Evolutionary conservation across 1,140 invertebrate genomes (phyloP).

Genomic region (Zaprionus vittiger): DNA sequence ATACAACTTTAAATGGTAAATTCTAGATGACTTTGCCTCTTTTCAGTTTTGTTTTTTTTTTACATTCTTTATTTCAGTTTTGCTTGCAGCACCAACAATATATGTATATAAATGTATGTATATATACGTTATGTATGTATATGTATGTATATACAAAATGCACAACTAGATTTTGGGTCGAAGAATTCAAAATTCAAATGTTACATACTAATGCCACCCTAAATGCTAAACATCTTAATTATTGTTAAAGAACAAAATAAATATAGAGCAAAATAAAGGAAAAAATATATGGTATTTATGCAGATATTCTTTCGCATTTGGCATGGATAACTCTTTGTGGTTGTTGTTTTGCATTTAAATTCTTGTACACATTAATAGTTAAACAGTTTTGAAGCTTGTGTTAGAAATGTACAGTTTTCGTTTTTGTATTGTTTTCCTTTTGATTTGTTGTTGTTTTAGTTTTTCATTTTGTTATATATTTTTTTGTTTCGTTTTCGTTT

Average conservation of each 20-base stretch:
- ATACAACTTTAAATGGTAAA: constrained; percentile 63
- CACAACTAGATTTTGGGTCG: constrained; percentile 75
- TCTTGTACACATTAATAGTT: constrained; percentile 68
- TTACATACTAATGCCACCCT: constrained; percentile 55
- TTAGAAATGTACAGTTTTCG: constrained; percentile 57
- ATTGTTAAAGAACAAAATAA: constrained; percentile 53
- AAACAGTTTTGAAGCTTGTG: constrained; percentile 44
- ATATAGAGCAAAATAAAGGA: constrained; percentile 53
- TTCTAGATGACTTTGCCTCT: constrained; percentile 50
- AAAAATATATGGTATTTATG: constrained; percentile 53
- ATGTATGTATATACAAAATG: constrained; percentile 78
- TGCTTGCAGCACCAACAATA: constrained; percentile 80
- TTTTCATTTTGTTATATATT: constrained; percentile 14
- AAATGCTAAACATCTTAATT: constrained; percentile 68
- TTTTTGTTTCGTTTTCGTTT: constrained; percentile 20
- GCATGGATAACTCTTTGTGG: constrained; percentile 71
- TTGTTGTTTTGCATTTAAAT: constrained; percentile 56
- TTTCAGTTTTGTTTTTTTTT: constrained; percentile 30
- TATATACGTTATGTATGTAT: constrained; percentile 54
- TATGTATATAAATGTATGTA: constrained; percentile 43
- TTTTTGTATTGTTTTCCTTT: constrained; percentile 19
- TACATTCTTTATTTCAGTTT: constrained; percentile 53
- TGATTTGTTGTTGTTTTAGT: constrained; percentile 16
- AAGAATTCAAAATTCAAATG: constrained; percentile 78
- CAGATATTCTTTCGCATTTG: constrained; percentile 67